phyloP scores from a whole-genome alignment of 2,888 invertebrate genomes.

The Galerucella calmariensis region DNA sequence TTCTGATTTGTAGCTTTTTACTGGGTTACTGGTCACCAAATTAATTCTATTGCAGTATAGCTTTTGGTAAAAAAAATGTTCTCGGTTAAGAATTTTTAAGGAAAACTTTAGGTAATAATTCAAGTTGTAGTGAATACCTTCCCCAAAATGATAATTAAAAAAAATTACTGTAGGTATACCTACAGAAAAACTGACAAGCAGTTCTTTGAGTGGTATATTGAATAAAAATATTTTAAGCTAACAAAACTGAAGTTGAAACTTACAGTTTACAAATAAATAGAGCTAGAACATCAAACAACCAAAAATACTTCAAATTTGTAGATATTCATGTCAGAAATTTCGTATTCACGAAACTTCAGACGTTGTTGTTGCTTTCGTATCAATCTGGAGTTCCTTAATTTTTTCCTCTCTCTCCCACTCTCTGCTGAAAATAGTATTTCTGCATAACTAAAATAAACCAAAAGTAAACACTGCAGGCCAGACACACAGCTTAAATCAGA shows the following conservation, averaged over 20 bases:
- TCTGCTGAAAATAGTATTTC: conserved; percentile 40
- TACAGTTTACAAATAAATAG: background rate
- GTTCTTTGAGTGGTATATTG: no score
- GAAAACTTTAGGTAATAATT: no score
- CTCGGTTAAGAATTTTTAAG: no score
- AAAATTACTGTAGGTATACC: no score
- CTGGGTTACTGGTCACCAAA: no score
- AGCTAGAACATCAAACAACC: background rate
- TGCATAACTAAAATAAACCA: conserved; percentile 41
- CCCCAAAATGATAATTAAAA: no score
- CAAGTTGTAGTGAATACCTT: no score
- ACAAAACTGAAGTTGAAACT: background rate
- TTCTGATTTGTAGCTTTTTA: no score
- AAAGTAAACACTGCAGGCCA: conserved; percentile 35
- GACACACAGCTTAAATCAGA: conserved; percentile 17
- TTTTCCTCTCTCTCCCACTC: conserved; percentile 7
- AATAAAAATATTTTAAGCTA: background rate
- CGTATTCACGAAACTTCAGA: conserved; percentile 5
- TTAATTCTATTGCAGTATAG: no score
- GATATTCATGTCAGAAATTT: background rate
- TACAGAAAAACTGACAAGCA: no score
- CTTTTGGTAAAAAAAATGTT: no score
- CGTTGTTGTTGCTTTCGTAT: conserved; percentile 4
- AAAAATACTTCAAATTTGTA: background rate
- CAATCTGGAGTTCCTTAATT: conserved; percentile 24